Evolutionary conservation across 2,797 vertebrate genomes (phyloP).

Genomic region (Nannoperca obscura): DNA sequence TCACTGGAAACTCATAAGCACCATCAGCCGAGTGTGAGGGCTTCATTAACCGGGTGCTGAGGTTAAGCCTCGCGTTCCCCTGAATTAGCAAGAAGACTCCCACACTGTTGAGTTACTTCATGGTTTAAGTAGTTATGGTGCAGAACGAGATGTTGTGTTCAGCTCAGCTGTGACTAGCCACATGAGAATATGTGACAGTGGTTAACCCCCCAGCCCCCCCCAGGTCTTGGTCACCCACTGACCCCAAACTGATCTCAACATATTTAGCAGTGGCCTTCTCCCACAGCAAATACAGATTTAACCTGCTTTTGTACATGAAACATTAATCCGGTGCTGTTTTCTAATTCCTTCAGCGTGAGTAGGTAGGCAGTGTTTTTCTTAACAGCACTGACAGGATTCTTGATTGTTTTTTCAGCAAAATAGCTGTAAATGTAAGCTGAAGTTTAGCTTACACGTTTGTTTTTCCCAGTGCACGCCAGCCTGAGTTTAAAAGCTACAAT

Average conservation of each 20-base stretch:
- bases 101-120: neutral
- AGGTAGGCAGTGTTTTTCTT: neutral
- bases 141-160: neutral
- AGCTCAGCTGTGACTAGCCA: constrained; percentile 5
- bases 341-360: neutral
- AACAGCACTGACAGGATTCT: neutral
- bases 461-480: neutral
- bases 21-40: constrained; percentile 28
- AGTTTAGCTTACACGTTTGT: neutral
- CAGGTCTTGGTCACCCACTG: constrained; percentile 24
- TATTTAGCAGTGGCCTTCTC: constrained; percentile 9
- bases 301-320: neutral
- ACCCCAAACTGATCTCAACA: constrained; percentile 42
- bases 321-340: neutral
- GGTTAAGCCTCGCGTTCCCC: constrained; percentile 27
- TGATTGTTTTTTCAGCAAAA: neutral
- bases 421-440: neutral
- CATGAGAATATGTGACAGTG: constrained; percentile 12
- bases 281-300: constrained; percentile 5
- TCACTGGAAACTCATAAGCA: constrained; percentile 4
- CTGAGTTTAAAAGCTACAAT: neutral
- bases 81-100: neutral
- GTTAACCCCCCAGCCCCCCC: neutral
- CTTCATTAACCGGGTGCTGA: constrained; percentile 14
- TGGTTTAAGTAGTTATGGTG: neutral